A percentile compares a stretch with the other conserved stretches of the same genome.
Evolutionary conservation across 2,797 vertebrate genomes (phyloP).

Genomic region (Enteromius viviparus): DNA sequence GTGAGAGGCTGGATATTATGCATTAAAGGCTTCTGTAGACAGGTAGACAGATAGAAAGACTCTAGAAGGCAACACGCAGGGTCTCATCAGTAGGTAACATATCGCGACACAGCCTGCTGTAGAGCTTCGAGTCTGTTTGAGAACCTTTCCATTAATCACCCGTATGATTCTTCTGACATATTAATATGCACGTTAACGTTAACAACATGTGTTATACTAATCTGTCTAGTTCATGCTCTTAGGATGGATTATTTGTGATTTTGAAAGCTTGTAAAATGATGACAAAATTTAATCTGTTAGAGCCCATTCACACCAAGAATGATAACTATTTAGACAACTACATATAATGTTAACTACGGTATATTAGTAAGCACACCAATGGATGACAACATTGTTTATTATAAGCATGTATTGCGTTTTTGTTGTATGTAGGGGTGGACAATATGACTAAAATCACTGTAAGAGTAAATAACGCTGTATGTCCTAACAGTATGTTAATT

Average conservation of each 20-base stretch:
- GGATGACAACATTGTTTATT: neutral
- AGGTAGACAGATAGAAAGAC: conserved; percentile 37
- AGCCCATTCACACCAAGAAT: neutral
- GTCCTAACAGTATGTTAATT: no score
- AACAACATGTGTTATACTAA: conserved; percentile 21
- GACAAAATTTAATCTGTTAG: neutral
- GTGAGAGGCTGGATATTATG: conserved; percentile 51
- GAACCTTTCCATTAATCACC: conserved; percentile 26
- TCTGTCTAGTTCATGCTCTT: neutral
- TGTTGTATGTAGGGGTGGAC: neutral
- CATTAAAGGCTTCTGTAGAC: conserved; percentile 36
- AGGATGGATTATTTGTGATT: conserved; percentile 26
- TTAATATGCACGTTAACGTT: neutral
- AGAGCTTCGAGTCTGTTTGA: conserved; percentile 29
- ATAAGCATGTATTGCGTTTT: neutral
- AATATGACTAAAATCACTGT: no score
- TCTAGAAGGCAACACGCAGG: conserved; percentile 5
- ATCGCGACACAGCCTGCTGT: conserved; percentile 2
- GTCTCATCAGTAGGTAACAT: conserved; percentile 10
- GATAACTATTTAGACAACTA: neutral
- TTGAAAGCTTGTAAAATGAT: neutral
- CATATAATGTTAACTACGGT: neutral
- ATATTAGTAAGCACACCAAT: neutral
- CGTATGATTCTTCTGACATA: conserved; percentile 7
- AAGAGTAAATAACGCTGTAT: no score